phyloP scores from a whole-genome alignment of 1,140 invertebrate genomes.

The Planococcus citri region DNA sequence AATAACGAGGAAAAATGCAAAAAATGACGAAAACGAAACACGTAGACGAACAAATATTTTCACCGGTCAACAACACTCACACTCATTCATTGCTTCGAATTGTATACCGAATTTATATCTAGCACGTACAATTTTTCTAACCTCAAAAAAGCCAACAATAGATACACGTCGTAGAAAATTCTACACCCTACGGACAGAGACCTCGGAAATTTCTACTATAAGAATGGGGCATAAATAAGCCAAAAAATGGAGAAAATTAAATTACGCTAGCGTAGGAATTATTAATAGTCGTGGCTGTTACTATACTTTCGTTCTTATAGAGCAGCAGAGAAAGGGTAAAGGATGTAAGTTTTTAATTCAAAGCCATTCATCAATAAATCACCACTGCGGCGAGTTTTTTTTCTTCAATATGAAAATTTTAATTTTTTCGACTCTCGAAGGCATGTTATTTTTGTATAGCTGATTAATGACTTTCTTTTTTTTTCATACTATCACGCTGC shows the following conservation, averaged over 20 bases:
- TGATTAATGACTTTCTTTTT: no score
- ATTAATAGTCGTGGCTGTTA: not conserved
- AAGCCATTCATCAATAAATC: not conserved
- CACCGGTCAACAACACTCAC: not conserved
- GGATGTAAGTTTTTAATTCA: not conserved
- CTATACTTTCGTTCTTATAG: not conserved
- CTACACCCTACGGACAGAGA: no score
- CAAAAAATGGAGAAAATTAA: not conserved
- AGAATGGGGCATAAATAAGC: not conserved
- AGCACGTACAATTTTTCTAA: not conserved
- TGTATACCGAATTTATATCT: not conserved
- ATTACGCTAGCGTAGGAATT: not conserved
- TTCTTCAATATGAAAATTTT: not conserved
- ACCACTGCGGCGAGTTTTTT: not conserved
- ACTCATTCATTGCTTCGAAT: not conserved
- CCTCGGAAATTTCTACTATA: no score
- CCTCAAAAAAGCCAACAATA: no score
- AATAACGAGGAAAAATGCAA: not conserved
- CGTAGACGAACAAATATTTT: not conserved
- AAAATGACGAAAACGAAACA: not conserved
- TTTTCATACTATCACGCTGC: no score
- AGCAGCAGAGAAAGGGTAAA: not conserved
- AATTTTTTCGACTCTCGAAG: not conserved
- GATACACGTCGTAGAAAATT: no score
- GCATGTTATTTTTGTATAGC: no score